Conservation (phyloP, 2,113 vertebrate genomes). For the Heterotis niloticus region DNA sequence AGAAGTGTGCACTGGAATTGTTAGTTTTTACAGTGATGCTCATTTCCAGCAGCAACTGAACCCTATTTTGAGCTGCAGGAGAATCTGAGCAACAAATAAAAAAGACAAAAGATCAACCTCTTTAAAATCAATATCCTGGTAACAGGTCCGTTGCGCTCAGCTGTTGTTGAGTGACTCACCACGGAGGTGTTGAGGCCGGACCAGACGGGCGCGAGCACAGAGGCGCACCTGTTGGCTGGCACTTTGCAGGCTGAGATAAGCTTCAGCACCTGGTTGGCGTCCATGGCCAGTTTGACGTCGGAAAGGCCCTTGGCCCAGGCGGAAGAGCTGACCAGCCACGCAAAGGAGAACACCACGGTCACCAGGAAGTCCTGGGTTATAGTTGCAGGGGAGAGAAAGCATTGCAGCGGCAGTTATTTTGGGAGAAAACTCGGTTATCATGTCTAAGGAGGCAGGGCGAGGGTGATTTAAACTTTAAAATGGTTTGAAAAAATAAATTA, state of each 20-base stretch:
- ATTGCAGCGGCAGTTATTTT: background rate
- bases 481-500: too few relatives aligned
- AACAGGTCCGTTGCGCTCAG: background rate
- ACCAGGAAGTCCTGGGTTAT: slow-evolving; percentile 84
- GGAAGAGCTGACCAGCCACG: slow-evolving; percentile 91
- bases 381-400: slow-evolving; percentile 22
- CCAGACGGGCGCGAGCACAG: slow-evolving; percentile 81
- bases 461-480: background rate
- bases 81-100: too few relatives aligned
- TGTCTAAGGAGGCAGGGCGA: background rate
- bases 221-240: slow-evolving; percentile 79
- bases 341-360: slow-evolving; percentile 84
- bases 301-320: slow-evolving; percentile 92
- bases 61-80: too few relatives aligned
- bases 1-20: too few relatives aligned
- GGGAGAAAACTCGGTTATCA: background rate
- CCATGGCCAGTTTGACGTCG: slow-evolving; percentile 82
- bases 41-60: too few relatives aligned
- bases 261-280: slow-evolving; percentile 80
- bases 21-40: too few relatives aligned
- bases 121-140: too few relatives aligned
- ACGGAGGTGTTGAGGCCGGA: slow-evolving; percentile 88
- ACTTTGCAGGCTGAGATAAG: slow-evolving; percentile 90
- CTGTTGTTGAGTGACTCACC: slow-evolving; percentile 62
- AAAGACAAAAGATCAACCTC: too few relatives aligned